These are phyloP conservation scores for Philotrypesis tridentata DNA, from an alignment of 1,140 invertebrate genomes.

Conservation along the genomic window DNA sequence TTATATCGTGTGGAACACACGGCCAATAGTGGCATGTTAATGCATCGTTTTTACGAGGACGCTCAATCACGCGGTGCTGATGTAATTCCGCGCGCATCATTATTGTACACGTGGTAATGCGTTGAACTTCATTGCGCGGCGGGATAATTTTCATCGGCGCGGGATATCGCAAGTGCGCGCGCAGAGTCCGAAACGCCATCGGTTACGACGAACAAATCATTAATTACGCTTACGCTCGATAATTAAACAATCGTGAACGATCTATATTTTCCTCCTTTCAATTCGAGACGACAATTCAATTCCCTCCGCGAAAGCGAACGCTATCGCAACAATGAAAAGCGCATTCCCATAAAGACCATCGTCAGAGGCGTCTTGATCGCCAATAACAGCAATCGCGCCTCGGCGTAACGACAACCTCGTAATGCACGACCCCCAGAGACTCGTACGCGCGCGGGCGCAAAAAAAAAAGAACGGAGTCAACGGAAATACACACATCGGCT, in stretches of 20 bases:
- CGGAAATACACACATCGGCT: neutral
- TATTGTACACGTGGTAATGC: too few relatives aligned
- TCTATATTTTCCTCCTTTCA: too few relatives aligned
- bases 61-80: neutral
- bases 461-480: neutral
- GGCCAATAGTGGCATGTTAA: neutral
- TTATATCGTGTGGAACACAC: neutral
- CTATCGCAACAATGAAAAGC: conserved; percentile 31
- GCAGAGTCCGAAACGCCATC: too few relatives aligned
- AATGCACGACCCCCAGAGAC: conserved; percentile 19
- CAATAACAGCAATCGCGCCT: conserved; percentile 32
- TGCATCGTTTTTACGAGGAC: neutral
- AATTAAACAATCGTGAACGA: too few relatives aligned
- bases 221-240: too few relatives aligned
- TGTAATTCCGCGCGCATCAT: too few relatives aligned
- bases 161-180: too few relatives aligned
- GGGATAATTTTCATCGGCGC: too few relatives aligned
- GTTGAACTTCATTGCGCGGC: too few relatives aligned
- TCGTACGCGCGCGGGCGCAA: neutral
- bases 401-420: neutral
- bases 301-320: neutral
- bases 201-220: too few relatives aligned
- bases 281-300: too few relatives aligned
- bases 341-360: conserved; percentile 4
- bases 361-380: conserved; percentile 35